Base-by-base conservation (phyloP, 2,888 invertebrate genomes). In the Acrobasis consociella region DNA sequence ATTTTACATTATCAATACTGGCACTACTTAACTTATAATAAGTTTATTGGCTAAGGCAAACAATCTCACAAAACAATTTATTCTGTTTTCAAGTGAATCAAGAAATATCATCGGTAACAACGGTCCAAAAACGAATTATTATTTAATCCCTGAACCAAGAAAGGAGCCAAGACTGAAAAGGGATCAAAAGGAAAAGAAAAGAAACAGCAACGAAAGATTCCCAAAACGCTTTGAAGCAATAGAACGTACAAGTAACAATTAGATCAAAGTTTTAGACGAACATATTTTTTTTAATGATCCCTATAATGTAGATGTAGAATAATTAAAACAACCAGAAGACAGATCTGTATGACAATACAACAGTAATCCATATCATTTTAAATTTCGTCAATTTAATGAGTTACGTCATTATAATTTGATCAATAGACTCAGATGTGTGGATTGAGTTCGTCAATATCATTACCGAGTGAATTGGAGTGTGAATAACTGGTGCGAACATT, bases 101-200 rank as follows among this genome's bases (percentile, higher is more conserved):
- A 60, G 65, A 68, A 62, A 68, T 63, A 66, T 64, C 63, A 71
- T 64, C 64, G 66, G 64, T 61, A 68, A 71, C 72, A 65, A 70
- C 69, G 81, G 80, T 77, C 81, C 82, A 82, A 86, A 71, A 67
- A 72, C 69, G 69, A 73, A 72, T 81, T 80, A 81, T 72, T 71
- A 76, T 78, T 78, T 70, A 68, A 72, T 69, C 69, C 71, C 72
- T 68, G 70, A 73, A 72, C 71, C 72, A 71, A 63, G 64, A 58
- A 62, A 61, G 65, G 60, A 69, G 65, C 49, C 62, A 72, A 73
- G 72, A 72, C 74, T 74, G 73, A 74, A 65, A 16, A 39, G 74
- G 74, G 74, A 73, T 63, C 73, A 73, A 75, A 37, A 49, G 11
- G 38, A 50, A 37, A 37, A 50, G 58, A 49, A n/a, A 49, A 49